Conservation (phyloP, 2,113 vertebrate species). For the Dendrocopos noguchii region DNA sequence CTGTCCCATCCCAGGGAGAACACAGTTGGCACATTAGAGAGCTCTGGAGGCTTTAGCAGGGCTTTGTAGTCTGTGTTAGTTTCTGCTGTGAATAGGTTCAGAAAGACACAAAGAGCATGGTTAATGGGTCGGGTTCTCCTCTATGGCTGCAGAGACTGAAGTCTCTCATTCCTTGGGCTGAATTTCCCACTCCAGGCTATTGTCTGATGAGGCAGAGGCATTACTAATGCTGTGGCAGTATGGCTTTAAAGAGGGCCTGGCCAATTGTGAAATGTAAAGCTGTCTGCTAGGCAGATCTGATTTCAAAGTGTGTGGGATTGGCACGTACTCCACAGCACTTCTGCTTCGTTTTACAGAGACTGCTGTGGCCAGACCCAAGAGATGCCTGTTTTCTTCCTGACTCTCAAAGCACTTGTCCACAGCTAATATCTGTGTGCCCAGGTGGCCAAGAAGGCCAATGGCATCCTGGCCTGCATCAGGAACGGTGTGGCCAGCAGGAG, state of each 20-base stretch:
- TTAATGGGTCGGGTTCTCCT: background rate
- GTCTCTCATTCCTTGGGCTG: background rate
- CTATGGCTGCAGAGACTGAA: background rate
- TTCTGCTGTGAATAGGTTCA: background rate
- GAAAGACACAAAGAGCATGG: background rate
- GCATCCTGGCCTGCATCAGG: no score
- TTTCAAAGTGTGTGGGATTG: background rate
- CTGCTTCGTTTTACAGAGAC: background rate
- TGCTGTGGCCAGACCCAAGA: background rate
- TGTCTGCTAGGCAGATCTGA: background rate
- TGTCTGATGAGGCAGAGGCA: background rate
- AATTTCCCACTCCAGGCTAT: conserved; percentile 26
- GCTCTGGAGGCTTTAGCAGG: background rate
- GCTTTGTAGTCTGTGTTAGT: background rate
- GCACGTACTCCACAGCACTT: background rate
- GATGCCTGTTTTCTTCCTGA: background rate
- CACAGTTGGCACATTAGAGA: background rate
- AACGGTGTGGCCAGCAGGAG: no score
- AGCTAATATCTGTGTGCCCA: background rate
- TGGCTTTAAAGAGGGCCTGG: conserved; percentile 6
- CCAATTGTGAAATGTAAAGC: background rate
- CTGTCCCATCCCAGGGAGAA: background rate
- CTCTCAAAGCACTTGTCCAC: background rate
- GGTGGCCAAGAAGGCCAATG: no score
- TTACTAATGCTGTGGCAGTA: background rate